A percentile compares a stretch with the other conserved stretches of the same genome.
Conservation (phyloP, 2,888 invertebrate species). For the Caenorhabditis imperialis region DNA sequence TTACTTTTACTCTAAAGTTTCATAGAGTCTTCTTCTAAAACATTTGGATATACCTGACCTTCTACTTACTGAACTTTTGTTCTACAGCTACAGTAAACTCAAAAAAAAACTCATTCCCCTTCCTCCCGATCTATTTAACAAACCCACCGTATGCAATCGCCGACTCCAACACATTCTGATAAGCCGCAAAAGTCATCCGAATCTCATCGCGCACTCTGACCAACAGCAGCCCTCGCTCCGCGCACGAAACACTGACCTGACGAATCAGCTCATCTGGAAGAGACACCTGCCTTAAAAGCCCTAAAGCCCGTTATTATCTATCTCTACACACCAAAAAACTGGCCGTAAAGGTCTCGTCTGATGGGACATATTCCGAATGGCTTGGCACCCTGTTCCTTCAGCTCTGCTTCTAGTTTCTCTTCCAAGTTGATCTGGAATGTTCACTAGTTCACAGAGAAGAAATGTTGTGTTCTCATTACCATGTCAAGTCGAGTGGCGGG, state of each 20-base stretch:
- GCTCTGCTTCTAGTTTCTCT: slow-evolving; percentile 91
- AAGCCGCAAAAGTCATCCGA: slow-evolving; percentile 95
- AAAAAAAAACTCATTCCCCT: no score
- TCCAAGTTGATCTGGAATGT: slow-evolving; percentile 85
- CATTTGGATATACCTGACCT: no score
- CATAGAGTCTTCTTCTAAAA: no score
- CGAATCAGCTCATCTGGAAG: slow-evolving; percentile 87
- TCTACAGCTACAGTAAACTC: not conserved
- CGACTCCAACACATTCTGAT: slow-evolving; percentile 95
- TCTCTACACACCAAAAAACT: slow-evolving; percentile 72
- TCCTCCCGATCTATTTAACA: not conserved
- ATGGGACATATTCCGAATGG: slow-evolving; percentile 75
- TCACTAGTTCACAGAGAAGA: not conserved
- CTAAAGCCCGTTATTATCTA: slow-evolving; percentile 21
- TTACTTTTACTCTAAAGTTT: no score
- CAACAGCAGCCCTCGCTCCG: slow-evolving; percentile 93
- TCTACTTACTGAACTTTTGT: no score
- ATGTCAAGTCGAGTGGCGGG: slow-evolving; percentile 96
- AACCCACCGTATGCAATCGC: slow-evolving; percentile 87
- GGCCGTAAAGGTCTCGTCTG: slow-evolving; percentile 70
- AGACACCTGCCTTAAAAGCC: slow-evolving; percentile 1
- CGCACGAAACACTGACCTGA: slow-evolving; percentile 96
- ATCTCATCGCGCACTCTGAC: slow-evolving; percentile 94
- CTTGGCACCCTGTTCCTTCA: slow-evolving; percentile 90
- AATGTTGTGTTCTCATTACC: slow-evolving; percentile 75